These are phyloP conservation scores for Heliconius melpomene DNA, from an alignment of 1,140 invertebrate species.

Conservation along the genomic window DNA sequence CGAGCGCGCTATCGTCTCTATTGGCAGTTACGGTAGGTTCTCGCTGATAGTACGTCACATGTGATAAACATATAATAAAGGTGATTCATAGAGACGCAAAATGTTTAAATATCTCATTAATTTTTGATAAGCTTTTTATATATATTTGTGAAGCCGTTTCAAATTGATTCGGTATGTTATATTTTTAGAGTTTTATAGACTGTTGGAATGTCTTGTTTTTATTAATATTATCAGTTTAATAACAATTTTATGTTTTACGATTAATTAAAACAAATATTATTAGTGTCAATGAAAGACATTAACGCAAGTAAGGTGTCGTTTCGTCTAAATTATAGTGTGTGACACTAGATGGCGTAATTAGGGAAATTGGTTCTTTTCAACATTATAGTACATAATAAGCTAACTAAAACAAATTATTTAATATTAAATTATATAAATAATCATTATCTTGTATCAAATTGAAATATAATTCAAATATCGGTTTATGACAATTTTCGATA, in stretches of 20 bases:
- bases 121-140: slow-evolving; percentile 31
- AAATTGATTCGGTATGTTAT: neutral
- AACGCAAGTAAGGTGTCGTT: neutral
- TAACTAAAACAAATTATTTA: neutral
- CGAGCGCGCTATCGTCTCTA: slow-evolving; percentile 71
- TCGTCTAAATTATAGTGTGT: neutral
- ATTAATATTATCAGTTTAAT: neutral
- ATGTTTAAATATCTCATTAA: slow-evolving; percentile 31
- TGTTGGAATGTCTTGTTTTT: slow-evolving; percentile 17
- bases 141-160: slow-evolving; percentile 16
- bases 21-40: slow-evolving; percentile 65
- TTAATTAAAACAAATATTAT: neutral
- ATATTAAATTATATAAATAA: neutral
- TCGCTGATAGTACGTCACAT: slow-evolving; percentile 48
- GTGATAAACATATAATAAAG: slow-evolving; percentile 59
- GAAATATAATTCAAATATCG: neutral
- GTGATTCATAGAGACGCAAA: slow-evolving; percentile 51
- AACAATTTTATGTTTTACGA: neutral
- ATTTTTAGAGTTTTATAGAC: slow-evolving; percentile 33
- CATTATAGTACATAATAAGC: neutral
- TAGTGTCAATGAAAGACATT: neutral
- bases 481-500: slow-evolving; percentile 17
- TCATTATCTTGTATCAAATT: neutral
- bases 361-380: neutral
- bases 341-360: slow-evolving; percentile 14